Evolutionary conservation across 1,140 invertebrate species (phyloP).

Genomic region (Leptinotarsa texana): DNA sequence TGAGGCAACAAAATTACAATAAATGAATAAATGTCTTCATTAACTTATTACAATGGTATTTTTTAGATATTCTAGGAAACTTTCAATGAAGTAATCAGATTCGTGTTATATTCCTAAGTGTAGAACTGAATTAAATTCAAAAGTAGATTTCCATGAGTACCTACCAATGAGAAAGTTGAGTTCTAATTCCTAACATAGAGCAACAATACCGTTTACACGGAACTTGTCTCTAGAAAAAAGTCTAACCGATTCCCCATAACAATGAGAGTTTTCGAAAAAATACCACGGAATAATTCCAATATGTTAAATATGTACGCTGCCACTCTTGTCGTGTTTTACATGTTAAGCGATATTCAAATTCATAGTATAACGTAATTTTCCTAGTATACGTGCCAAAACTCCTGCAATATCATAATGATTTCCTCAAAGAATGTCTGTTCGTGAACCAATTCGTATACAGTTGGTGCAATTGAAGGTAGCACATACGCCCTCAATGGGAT

Average conservation of each 20-base stretch:
- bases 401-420: background rate
- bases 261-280: background rate
- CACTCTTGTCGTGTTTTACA: conserved; percentile 5
- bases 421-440: conserved; percentile 2
- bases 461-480: no score
- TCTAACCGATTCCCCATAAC: background rate
- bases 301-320: background rate
- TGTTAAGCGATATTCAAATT: conserved; percentile 4
- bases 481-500: no score
- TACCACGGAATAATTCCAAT: conserved; percentile 1
- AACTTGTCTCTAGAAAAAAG: background rate
- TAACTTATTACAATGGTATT: no score
- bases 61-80: no score
- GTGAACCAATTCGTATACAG: background rate
- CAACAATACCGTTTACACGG: background rate
- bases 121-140: no score
- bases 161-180: no score
- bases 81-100: no score
- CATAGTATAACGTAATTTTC: conserved; percentile 6
- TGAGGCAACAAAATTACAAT: no score
- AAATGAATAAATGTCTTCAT: no score
- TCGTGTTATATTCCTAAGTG: no score
- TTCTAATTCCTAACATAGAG: background rate
- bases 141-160: no score
- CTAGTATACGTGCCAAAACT: conserved; percentile 11